These are phyloP conservation scores for Scaptomyza tumidula DNA, from an alignment of 2,888 invertebrate genomes.

Conservation along the genomic window DNA sequence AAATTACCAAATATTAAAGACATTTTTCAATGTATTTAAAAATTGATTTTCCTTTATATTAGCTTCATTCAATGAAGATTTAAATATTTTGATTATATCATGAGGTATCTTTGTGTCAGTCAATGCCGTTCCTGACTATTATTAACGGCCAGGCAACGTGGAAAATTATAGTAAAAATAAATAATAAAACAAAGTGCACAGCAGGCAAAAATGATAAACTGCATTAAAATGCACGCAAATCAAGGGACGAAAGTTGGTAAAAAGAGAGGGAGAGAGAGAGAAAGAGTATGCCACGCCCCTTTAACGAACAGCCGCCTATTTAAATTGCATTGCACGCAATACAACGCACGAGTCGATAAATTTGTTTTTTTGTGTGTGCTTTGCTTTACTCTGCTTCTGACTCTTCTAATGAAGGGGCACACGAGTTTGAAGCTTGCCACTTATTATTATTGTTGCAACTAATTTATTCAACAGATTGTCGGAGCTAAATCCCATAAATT, in stretches of 20 bases:
- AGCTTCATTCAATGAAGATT: too few species aligned
- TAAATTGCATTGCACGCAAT: constrained; percentile 77
- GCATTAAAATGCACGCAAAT: constrained; percentile 74
- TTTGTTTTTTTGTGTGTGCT: constrained; percentile 30
- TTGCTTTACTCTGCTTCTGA: constrained; percentile 20
- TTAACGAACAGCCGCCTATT: constrained; percentile 42
- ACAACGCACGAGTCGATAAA: constrained; percentile 78
- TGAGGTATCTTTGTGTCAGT: background rate
- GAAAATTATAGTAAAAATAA: constrained; percentile 76
- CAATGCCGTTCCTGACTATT: background rate
- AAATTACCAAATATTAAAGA: too few species aligned
- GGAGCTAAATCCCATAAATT: constrained; percentile 38
- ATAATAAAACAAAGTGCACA: constrained; percentile 76
- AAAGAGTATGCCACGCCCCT: constrained; percentile 58
- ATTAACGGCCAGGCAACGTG: constrained; percentile 41
- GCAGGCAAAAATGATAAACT: constrained; percentile 68
- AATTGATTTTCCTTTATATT: too few species aligned
- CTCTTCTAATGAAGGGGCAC: constrained; percentile 26
- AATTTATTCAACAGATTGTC: constrained; percentile 68
- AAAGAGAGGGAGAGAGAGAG: constrained; percentile 4
- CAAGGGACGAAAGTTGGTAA: constrained; percentile 12
- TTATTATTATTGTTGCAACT: constrained; percentile 64
- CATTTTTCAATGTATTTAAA: too few species aligned
- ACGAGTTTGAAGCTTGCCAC: constrained; percentile 25
- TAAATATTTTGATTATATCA: background rate